Conservation (phyloP, 2,113 vertebrate genomes). For the Tiliqua scincoides region DNA sequence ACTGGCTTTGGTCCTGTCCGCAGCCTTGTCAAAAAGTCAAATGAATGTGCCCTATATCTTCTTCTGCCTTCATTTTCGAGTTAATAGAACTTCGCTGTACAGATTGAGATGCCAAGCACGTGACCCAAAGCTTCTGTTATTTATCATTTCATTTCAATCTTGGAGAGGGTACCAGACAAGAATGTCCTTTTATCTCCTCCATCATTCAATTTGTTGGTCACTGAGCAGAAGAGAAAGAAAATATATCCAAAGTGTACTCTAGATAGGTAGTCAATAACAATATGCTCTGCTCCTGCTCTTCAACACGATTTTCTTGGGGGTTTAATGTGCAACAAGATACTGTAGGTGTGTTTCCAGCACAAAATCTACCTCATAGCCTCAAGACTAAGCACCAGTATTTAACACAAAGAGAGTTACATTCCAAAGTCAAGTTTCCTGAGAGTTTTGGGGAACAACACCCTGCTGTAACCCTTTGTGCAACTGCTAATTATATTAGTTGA, state of each 20-base stretch:
- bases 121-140: conserved; percentile 30
- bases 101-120: conserved; percentile 1
- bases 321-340: background rate
- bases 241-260: conserved; percentile 21
- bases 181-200: conserved; percentile 33
- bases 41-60: conserved; percentile 16
- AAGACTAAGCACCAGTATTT: conserved; percentile 9
- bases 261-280: conserved; percentile 33
- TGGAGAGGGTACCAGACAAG: conserved; percentile 36
- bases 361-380: background rate
- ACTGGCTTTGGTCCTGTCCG: conserved; percentile 9
- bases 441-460: background rate
- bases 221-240: conserved; percentile 28
- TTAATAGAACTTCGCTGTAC: conserved; percentile 23
- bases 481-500: background rate
- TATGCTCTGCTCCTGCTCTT: conserved; percentile 25
- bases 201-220: conserved; percentile 36
- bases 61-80: conserved; percentile 33
- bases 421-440: background rate
- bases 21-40: conserved; percentile 14
- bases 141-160: conserved; percentile 43
- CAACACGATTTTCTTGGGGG: background rate
- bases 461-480: background rate
- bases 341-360: background rate
- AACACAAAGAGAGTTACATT: background rate